Evolutionary conservation across 2,113 vertebrate genomes (phyloP), one percentile per base, ranked within the genome.

Genomic region (Muntiacus reevesi): DNA sequence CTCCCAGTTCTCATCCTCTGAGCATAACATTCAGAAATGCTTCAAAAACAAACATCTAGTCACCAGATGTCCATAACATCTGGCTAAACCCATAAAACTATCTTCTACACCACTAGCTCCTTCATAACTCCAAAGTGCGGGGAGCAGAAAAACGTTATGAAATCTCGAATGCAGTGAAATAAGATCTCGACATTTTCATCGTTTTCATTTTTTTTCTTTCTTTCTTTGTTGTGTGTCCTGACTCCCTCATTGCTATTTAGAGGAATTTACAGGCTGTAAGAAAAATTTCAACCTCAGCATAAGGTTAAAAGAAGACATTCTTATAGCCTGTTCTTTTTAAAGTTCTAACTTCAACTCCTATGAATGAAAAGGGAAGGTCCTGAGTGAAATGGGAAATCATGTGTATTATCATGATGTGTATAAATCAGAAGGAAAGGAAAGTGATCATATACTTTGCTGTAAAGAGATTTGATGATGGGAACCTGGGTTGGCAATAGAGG

Each of bases 41-140:
- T 96, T 87, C 30, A 84, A 94, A 98, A 98, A 47, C 74, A 94
- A 96, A 95, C 97, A 98, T 47, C 81, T 91, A 13, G 64, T 7
- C 10, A 6, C 98, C 98, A 99, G 98, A 99, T 99, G 98, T 98
- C 94, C 9, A 16, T 87, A 97, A 98, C 98, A 99, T 98, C 98
- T 99, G 98, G 97, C 64, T 96, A 78, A 97, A 54, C 91, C 94
- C 96, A 71, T 98, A 98, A 96, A 98, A 96, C 59, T 90, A 54
- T 87, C 89, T 90, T 95, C 57, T 79, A 50, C 50, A 79, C n/a
- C 43, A 62, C 43, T 28, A 59, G 91, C 89, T 91, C 82, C 89
- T 97, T 93, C 84, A 27, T 81, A 92, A 96, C 74, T 94, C 84
- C 74, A 91, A 89, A 95, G 91, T 36, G 14, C 47, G 36, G 3